These are phyloP conservation scores for Ricordea florida DNA, from an alignment of 92 coral and sea anemone species.

Conservation along the genomic window DNA sequence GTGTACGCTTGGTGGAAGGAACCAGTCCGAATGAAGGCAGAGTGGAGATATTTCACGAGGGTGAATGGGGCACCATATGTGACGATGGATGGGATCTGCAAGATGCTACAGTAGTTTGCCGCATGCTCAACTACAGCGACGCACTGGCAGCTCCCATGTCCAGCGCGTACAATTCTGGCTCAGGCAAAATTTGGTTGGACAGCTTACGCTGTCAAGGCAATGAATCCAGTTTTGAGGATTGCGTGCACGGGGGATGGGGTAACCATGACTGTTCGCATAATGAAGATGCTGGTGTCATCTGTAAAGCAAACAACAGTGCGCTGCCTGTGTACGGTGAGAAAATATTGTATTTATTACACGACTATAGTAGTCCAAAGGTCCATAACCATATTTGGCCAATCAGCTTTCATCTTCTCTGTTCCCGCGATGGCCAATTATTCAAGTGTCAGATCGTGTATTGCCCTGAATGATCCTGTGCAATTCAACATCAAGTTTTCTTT, in stretches of 20 bases:
- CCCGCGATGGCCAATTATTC: too few relatives aligned
- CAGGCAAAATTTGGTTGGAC: constrained; percentile 26
- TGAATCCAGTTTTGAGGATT: constrained; percentile 8
- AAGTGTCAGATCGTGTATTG: too few relatives aligned
- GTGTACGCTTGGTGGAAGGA: constrained; percentile 21
- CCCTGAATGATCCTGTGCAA: too few relatives aligned
- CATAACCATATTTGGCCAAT: too few relatives aligned
- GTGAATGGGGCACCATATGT: constrained; percentile 28
- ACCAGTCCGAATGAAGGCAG: constrained; percentile 23
- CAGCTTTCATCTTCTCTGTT: too few relatives aligned
- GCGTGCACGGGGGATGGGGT: constrained; percentile 19
- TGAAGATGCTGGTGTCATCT: constrained; percentile 31
- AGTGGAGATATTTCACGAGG: neutral
- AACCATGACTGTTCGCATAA: neutral
- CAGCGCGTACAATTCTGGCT: constrained; percentile 8
- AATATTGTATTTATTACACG: too few relatives aligned
- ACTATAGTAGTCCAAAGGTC: too few relatives aligned
- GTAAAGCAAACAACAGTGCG: constrained; percentile 18
- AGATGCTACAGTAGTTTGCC: constrained; percentile 20
- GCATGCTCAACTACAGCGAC: constrained; percentile 29
- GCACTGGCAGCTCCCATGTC: constrained; percentile 17
- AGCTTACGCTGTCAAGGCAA: neutral
- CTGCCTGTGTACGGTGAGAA: constrained; percentile 9
- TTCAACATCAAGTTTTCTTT: too few relatives aligned
- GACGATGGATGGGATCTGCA: constrained; percentile 18